Evolutionary conservation across 2,888 invertebrate species (phyloP).

Genomic region (Coleophora flavipennella): DNA sequence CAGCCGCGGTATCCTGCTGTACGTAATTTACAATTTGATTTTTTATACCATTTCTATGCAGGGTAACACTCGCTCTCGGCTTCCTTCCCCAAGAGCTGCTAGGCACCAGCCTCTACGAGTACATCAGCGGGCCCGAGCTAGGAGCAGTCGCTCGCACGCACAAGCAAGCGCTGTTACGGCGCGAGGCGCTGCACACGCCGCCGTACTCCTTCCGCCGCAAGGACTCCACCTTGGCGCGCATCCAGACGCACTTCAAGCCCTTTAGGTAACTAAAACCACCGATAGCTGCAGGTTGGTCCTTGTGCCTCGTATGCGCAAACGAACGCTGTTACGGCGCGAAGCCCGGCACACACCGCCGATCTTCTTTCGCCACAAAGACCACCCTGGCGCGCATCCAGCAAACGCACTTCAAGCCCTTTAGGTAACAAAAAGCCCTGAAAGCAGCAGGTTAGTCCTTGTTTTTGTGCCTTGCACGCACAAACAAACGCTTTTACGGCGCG

Average conservation of each 20-base stretch:
- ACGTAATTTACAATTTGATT: too few species aligned
- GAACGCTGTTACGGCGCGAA: slow-evolving; percentile 77
- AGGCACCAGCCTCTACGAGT: slow-evolving; percentile 94
- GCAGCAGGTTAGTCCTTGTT: too few species aligned
- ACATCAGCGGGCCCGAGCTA: slow-evolving; percentile 88
- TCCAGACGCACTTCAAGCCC: slow-evolving; percentile 90
- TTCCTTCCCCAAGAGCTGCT: slow-evolving; percentile 94
- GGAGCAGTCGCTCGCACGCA: slow-evolving; percentile 86
- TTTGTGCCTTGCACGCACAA: slow-evolving; percentile 91
- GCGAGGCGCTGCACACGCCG: slow-evolving; percentile 76
- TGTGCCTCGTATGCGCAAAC: slow-evolving; percentile 89
- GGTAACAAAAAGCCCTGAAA: too few species aligned
- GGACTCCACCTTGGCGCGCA: slow-evolving; percentile 79
- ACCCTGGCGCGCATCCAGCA: slow-evolving; percentile 79
- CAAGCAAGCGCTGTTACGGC: slow-evolving; percentile 80
- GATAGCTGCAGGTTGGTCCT: too few species aligned
- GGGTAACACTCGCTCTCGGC: slow-evolving; percentile 90
- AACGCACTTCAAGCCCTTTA: slow-evolving; percentile 92
- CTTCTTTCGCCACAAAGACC: slow-evolving; percentile 84
- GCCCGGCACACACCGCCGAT: slow-evolving; percentile 80
- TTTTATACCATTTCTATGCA: slow-evolving; percentile 38
- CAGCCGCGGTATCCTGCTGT: too few species aligned
- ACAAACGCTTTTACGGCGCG: slow-evolving; percentile 77
- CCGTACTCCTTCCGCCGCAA: slow-evolving; percentile 86
- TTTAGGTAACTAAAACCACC: slow-evolving; percentile 78